A percentile compares a stretch with the other conserved stretches of the same genome.
phyloP scores from a whole-genome alignment of 1,140 invertebrate genomes.

The Drosophila fuyamai region DNA sequence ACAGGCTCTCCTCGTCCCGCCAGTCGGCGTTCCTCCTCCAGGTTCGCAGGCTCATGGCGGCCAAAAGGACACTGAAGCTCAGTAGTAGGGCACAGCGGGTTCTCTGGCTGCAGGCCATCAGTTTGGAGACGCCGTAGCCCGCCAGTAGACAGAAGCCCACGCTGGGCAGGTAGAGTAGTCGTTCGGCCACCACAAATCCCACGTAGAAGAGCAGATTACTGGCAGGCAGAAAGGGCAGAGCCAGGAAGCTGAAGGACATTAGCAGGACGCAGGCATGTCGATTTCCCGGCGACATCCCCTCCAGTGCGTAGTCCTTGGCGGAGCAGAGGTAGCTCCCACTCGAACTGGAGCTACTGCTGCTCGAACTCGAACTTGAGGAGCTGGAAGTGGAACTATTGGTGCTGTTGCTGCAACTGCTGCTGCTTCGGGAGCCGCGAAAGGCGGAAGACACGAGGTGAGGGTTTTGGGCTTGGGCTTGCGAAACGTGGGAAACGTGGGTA shows the following conservation, averaged over 20 bases:
- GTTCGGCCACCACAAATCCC: constrained; percentile 98
- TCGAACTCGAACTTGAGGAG: constrained; percentile 31
- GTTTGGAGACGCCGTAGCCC: constrained; percentile 89
- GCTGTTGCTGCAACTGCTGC: constrained; percentile 78
- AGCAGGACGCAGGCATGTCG: constrained; percentile 71
- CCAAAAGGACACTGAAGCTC: constrained; percentile 87
- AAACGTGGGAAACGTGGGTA: not conserved
- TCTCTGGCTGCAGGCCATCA: constrained; percentile 72
- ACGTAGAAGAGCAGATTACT: constrained; percentile 98
- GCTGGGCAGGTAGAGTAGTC: constrained; percentile 97
- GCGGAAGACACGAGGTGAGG: constrained; percentile 77
- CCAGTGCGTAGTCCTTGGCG: constrained; percentile 42
- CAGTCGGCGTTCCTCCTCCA: constrained; percentile 94
- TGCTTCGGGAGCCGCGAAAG: constrained; percentile 77
- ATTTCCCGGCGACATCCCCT: constrained; percentile 36
- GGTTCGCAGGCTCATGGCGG: constrained; percentile 91
- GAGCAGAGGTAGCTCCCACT: constrained; percentile 19
- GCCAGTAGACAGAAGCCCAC: constrained; percentile 97
- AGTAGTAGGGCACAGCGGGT: constrained; percentile 85
- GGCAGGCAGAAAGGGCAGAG: constrained; percentile 96
- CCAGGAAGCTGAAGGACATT: constrained; percentile 91
- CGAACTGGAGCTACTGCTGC: constrained; percentile 40
- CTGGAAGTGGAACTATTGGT: constrained; percentile 54
- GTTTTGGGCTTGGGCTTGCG: constrained; percentile 17
- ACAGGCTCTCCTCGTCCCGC: constrained; percentile 96